These are phyloP conservation scores for Nannoperca australis DNA, from an alignment of 2,797 vertebrate species.

Conservation along the genomic window DNA sequence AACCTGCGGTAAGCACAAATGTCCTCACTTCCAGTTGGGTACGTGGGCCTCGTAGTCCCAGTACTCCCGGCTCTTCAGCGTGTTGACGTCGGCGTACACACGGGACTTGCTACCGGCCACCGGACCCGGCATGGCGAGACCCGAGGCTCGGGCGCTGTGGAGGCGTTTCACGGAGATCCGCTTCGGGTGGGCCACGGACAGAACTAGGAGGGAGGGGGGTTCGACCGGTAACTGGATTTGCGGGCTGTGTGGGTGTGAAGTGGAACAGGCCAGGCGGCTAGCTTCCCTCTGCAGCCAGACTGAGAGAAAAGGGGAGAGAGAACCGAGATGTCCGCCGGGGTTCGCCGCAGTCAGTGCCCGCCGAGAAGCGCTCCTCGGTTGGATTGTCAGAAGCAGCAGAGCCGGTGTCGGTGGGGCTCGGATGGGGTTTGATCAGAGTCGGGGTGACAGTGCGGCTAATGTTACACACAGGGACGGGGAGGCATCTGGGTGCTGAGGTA, in stretches of 20 bases:
- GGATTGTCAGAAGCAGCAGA: conserved; percentile 65
- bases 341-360: conserved; percentile 32
- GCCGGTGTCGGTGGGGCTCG: conserved; percentile 38
- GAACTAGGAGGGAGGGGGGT: neutral
- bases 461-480: conserved; percentile 35
- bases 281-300: conserved; percentile 16
- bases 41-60: conserved; percentile 98
- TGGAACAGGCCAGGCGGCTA: conserved; percentile 32
- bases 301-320: neutral
- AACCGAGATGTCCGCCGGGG: conserved; percentile 10
- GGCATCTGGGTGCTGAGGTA: conserved; percentile 75
- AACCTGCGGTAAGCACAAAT: conserved; percentile 38
- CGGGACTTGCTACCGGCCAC: conserved; percentile 97
- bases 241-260: conserved; percentile 34
- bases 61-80: conserved; percentile 97
- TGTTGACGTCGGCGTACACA: conserved; percentile 98
- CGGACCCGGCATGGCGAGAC: conserved; percentile 96
- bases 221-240: neutral
- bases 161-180: conserved; percentile 60
- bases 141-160: conserved; percentile 81
- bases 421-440: conserved; percentile 6
- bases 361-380: conserved; percentile 50
- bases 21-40: conserved; percentile 95
- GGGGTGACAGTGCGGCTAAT: conserved; percentile 37
- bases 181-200: conserved; percentile 11